Evolutionary conservation across 2,888 invertebrate genomes (phyloP).

Genomic region (Minunthozetes semirufus): DNA sequence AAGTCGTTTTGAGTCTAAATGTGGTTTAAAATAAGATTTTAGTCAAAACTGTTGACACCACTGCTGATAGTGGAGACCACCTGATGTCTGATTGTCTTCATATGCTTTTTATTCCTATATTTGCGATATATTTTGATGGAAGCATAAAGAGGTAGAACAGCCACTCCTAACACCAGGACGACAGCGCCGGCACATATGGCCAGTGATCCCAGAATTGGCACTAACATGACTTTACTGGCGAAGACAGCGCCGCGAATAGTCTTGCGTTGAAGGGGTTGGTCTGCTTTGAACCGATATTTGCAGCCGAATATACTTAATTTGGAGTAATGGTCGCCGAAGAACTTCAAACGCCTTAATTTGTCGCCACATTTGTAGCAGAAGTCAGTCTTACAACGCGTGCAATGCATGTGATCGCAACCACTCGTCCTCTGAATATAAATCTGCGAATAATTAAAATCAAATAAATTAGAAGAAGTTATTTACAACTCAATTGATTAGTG

Average conservation of each 20-base stretch:
- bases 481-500: not conserved
- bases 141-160: constrained; percentile 47
- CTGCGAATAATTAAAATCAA: constrained; percentile 41
- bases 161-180: constrained; percentile 46
- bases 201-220: constrained; percentile 45
- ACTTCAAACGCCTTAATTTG: constrained; percentile 46
- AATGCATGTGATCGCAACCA: constrained; percentile 52
- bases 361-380: constrained; percentile 52
- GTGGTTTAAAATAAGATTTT: not conserved
- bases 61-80: not conserved
- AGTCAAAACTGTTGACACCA: not conserved
- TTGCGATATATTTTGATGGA: constrained; percentile 42
- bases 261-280: constrained; percentile 46
- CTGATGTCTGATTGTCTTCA: not conserved
- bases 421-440: constrained; percentile 49
- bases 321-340: constrained; percentile 50
- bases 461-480: not conserved
- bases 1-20: not conserved
- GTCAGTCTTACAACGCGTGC: constrained; percentile 48
- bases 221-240: constrained; percentile 46
- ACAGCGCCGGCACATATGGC: constrained; percentile 47
- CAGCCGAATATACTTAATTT: constrained; percentile 49
- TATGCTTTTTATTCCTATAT: not conserved
- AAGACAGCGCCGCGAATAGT: constrained; percentile 48
- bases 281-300: constrained; percentile 48